Evolutionary conservation across 2,888 invertebrate genomes (phyloP).

Genomic region (Coleophora deauratella): DNA sequence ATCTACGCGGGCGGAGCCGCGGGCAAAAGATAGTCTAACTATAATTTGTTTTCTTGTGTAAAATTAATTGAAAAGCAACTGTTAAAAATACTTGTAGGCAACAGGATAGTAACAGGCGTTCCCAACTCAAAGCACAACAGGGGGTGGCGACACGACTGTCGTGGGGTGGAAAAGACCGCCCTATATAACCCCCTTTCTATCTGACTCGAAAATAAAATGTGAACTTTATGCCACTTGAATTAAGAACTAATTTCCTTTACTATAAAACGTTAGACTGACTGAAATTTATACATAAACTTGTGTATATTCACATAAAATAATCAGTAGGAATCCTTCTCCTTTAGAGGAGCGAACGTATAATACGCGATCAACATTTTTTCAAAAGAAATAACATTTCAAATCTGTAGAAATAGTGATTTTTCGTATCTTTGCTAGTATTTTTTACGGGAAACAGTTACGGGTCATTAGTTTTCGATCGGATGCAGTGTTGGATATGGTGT

Average conservation of each 20-base stretch:
- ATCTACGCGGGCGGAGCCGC: too few species aligned
- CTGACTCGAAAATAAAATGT: neutral
- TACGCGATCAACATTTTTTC: conserved; percentile 8
- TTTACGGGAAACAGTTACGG: conserved; percentile 4
- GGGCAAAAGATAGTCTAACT: too few species aligned
- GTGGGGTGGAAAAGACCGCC: conserved; percentile 25
- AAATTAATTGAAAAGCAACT: too few species aligned
- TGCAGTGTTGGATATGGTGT: conserved; percentile 1
- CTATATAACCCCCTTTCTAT: neutral
- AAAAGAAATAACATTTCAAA: conserved; percentile 8
- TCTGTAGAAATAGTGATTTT: conserved; percentile 4
- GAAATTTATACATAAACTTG: conserved; percentile 46
- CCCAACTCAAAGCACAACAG: conserved; percentile 8
- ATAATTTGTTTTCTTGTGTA: too few species aligned
- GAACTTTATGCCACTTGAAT: neutral
- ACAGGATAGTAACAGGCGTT: too few species aligned
- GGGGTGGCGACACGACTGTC: conserved; percentile 20
- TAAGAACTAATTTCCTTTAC: too few species aligned
- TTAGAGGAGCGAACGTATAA: conserved; percentile 7
- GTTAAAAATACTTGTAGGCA: too few species aligned
- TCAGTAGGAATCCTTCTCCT: conserved; percentile 45
- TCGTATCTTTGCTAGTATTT: neutral
- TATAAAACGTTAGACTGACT: conserved; percentile 10
- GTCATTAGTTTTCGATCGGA: too few species aligned
- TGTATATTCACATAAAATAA: conserved; percentile 53